A percentile compares a stretch with the other conserved stretches of the same genome.
These are phyloP conservation scores for Ligdia adustata DNA, from an alignment of 2,888 invertebrate genomes.

Conservation along the genomic window DNA sequence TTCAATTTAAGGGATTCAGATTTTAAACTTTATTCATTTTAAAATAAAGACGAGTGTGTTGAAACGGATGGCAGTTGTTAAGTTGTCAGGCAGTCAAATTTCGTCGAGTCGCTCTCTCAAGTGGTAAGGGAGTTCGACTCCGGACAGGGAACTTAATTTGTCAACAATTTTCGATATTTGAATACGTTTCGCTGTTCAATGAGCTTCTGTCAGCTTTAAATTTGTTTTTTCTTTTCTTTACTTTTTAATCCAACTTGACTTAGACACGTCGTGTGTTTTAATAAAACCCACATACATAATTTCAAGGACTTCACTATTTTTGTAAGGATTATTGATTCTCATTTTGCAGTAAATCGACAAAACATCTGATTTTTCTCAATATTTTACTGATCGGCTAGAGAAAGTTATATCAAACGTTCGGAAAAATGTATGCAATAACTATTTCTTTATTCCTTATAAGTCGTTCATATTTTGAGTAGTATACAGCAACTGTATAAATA, in stretches of 20 bases:
- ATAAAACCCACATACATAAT: too few species aligned
- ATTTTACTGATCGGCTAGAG: too few species aligned
- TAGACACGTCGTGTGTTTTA: slow-evolving; percentile 40
- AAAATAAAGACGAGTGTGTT: slow-evolving; percentile 26
- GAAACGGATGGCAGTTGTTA: slow-evolving; percentile 11
- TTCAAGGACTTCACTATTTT: slow-evolving; percentile 5
- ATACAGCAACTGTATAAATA: too few species aligned
- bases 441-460: too few species aligned
- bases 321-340: not conserved
- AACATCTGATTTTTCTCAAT: too few species aligned
- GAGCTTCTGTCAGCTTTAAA: slow-evolving; percentile 80
- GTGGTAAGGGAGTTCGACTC: slow-evolving; percentile 79
- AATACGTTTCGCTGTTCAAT: slow-evolving; percentile 81
- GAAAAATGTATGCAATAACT: too few species aligned
- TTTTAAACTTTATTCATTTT: slow-evolving; percentile 40
- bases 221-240: slow-evolving; percentile 75
- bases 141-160: slow-evolving; percentile 81
- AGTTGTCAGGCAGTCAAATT: slow-evolving; percentile 61
- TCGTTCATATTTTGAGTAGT: too few species aligned
- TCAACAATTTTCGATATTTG: slow-evolving; percentile 84
- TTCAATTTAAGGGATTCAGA: slow-evolving; percentile 27
- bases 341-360: too few species aligned
- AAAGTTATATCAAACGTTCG: too few species aligned
- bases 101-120: slow-evolving; percentile 74
- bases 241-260: slow-evolving; percentile 54